These are phyloP conservation scores for Caenorhabditis sp. DNA, from an alignment of 2,888 invertebrate genomes.

Conservation along the genomic window DNA sequence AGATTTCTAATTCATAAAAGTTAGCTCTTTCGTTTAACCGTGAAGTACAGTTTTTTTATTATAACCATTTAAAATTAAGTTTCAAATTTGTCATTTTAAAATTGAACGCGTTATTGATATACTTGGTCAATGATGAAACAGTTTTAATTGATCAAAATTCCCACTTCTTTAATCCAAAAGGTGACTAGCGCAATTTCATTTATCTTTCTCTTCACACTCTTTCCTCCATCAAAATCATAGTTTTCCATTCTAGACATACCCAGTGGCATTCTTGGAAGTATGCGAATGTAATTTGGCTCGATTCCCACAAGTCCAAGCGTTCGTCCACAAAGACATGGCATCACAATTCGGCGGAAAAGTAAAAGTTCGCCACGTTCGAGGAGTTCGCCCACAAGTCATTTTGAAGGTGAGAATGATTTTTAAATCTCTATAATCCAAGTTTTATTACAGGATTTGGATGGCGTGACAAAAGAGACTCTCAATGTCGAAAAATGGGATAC, in stretches of 20 bases:
- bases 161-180: too few relatives aligned
- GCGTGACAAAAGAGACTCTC: slow-evolving; percentile 75
- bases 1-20: too few relatives aligned
- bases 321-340: slow-evolving; percentile 90
- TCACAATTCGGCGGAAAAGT: slow-evolving; percentile 86
- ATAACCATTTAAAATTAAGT: too few relatives aligned
- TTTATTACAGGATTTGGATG: slow-evolving; percentile 75
- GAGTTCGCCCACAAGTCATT: slow-evolving; percentile 91
- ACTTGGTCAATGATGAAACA: too few relatives aligned
- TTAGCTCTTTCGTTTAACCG: too few relatives aligned
- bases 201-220: too few relatives aligned
- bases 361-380: slow-evolving; percentile 83
- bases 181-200: too few relatives aligned
- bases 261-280: slow-evolving; percentile 90
- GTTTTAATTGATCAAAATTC: too few relatives aligned
- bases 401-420: slow-evolving; percentile 75
- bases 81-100: too few relatives aligned
- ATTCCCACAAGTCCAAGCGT: slow-evolving; percentile 77
- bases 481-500: slow-evolving; percentile 99
- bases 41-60: too few relatives aligned
- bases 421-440: too few relatives aligned
- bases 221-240: background rate
- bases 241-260: slow-evolving; percentile 78
- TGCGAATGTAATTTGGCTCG: slow-evolving; percentile 98
- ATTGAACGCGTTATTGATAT: too few relatives aligned